phyloP scores from a whole-genome alignment of 2,888 invertebrate genomes.

The Aricia artaxerxes region DNA sequence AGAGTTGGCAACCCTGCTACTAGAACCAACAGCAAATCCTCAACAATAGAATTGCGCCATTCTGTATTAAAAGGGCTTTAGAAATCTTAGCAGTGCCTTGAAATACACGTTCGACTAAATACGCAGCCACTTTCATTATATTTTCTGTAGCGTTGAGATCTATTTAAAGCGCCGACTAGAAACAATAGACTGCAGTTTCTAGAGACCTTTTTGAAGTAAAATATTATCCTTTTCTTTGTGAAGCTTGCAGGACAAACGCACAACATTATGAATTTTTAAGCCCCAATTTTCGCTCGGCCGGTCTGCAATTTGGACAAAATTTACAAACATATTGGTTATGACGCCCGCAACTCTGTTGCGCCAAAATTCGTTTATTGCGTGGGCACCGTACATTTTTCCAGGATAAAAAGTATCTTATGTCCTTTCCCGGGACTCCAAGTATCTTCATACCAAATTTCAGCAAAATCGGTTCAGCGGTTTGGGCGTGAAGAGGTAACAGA shows the following conservation, averaged over 20 bases:
- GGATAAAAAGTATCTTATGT: no score
- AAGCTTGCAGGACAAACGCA: not conserved
- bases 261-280: not conserved
- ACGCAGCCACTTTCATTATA: conserved; percentile 21
- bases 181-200: not conserved
- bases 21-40: not conserved
- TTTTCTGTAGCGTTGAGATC: not conserved
- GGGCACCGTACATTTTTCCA: no score
- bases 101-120: conserved; percentile 8
- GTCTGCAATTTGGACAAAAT: not conserved
- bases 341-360: no score
- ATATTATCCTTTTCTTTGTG: not conserved
- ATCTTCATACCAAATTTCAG: no score
- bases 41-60: conserved; percentile 29
- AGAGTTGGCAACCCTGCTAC: not conserved
- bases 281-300: not conserved
- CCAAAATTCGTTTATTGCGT: no score
- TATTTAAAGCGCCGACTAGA: not conserved
- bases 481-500: no score
- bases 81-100: conserved; percentile 29
- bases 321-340: no score
- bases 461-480: no score
- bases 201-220: not conserved
- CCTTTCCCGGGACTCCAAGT: no score
- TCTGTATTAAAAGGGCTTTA: conserved; percentile 25